Evolutionary conservation across 1,140 invertebrate genomes (phyloP).

Genomic region (Eupristina koningsbergeri): DNA sequence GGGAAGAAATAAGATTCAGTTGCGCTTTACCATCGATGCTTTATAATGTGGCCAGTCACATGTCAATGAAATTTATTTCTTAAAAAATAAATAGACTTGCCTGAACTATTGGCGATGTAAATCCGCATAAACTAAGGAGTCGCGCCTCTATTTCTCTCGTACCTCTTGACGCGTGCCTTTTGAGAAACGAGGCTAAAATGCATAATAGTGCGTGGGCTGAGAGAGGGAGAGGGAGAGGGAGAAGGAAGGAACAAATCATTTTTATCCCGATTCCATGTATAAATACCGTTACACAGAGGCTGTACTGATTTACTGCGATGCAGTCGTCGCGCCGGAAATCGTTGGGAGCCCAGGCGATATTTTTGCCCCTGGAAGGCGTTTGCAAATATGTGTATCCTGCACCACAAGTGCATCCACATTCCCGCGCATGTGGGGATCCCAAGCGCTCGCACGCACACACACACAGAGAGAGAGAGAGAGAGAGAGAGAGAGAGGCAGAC

Average conservation of each 20-base stretch:
- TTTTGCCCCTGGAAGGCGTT: background rate
- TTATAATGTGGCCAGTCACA: background rate
- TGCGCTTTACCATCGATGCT: too few species aligned
- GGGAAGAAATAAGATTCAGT: too few species aligned
- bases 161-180: background rate
- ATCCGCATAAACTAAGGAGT: background rate
- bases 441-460: too few species aligned
- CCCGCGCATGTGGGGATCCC: too few species aligned
- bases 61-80: background rate
- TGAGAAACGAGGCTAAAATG: conserved; percentile 1
- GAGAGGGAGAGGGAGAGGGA: background rate
- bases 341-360: background rate
- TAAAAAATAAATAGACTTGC: too few species aligned
- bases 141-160: background rate
- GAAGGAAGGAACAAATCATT: background rate
- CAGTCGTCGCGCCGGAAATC: conserved; percentile 17
- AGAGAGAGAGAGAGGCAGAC: too few species aligned
- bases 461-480: too few species aligned
- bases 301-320: conserved; percentile 26
- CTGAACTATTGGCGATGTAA: background rate
- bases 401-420: too few species aligned
- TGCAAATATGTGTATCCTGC: background rate
- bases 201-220: background rate
- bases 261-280: background rate
- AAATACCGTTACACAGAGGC: background rate